These are phyloP conservation scores for Metaphire vulgaris DNA, from an alignment of 1,140 invertebrate genomes.

Conservation along the genomic window DNA sequence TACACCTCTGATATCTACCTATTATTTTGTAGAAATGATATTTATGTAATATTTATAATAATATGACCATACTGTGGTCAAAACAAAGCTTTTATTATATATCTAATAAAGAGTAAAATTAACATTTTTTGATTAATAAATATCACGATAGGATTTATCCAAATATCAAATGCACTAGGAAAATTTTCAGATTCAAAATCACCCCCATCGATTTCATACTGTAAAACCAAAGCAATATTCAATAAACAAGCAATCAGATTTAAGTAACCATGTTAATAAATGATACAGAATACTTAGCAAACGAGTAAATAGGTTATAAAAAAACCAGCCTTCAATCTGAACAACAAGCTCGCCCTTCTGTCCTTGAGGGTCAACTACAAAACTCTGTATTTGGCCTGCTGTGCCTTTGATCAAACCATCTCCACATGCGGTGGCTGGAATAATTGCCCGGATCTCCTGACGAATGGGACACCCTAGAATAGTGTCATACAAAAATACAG, in stretches of 20 bases:
- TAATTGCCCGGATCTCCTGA: constrained; percentile 16
- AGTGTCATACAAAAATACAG: neutral
- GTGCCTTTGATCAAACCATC: constrained; percentile 45
- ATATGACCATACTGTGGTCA: too few species aligned
- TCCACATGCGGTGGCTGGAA: constrained; percentile 48
- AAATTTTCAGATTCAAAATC: too few species aligned
- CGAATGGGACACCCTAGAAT: constrained; percentile 38
- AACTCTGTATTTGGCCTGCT: constrained; percentile 48
- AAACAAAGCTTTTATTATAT: too few species aligned
- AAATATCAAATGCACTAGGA: neutral
- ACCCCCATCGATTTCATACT: too few species aligned
- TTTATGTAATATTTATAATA: too few species aligned
- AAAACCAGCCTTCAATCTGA: constrained; percentile 43
- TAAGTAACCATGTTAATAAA: too few species aligned
- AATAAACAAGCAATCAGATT: too few species aligned
- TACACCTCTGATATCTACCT: too few species aligned
- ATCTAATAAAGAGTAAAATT: neutral
- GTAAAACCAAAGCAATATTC: too few species aligned
- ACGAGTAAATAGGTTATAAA: too few species aligned
- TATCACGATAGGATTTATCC: neutral
- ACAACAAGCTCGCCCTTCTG: constrained; percentile 48
- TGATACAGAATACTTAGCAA: too few species aligned
- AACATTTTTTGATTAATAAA: neutral
- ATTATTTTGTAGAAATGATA: too few species aligned
- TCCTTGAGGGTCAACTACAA: constrained; percentile 53